Evolutionary conservation across 2,888 invertebrate genomes (phyloP), one percentile per base, ranked within the genome.

Genomic region (Idaea straminata): DNA sequence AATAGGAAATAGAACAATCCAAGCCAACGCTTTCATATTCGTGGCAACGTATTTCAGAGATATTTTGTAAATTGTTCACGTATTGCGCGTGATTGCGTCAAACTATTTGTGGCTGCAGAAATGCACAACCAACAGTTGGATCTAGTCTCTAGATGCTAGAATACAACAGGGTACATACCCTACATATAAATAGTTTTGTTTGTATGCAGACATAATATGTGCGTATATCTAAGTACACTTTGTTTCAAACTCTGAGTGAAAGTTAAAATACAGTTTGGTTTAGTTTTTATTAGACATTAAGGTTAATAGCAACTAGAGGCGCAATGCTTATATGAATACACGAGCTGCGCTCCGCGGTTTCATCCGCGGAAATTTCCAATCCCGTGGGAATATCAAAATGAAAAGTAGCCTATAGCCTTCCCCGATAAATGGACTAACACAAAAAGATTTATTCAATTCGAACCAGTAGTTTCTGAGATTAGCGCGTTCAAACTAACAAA

Each of bases 21-120:
- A 10, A 47, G 10, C 47, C 13, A 47, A 47, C 47, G 47, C 47
- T 69, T 64, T 36, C n/a, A 62, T 62, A 73, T 70, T 66, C 65
- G 58, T 38, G 47, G 63, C 65, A 68, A 69, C 69, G 70, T 68
- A 69, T 71, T 67, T 66, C 67, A 64, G 61, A 59, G 61, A 60
- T 63, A 34, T 65, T 75, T 71, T 71, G 71, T 66, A 77, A 65
- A 69, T 57, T 66, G 64, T 62, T 69, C 77, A 77, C 74, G 75
- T 75, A 64, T 61, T 5, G 15, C 58, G 63, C 70, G 66, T 68
- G 72, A 69, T 70, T 71, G 71, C 70, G 65, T 62, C 69, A 64
- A 64, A 69, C 65, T 71, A 69, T 67, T 47, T 69, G 67, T 66
- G 70, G 66, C 60, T 5, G 59, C 16, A 15, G 58, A 36, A 35